Evolutionary conservation across 2,888 invertebrate species (phyloP).

Genomic region (Hetaerina titia): DNA sequence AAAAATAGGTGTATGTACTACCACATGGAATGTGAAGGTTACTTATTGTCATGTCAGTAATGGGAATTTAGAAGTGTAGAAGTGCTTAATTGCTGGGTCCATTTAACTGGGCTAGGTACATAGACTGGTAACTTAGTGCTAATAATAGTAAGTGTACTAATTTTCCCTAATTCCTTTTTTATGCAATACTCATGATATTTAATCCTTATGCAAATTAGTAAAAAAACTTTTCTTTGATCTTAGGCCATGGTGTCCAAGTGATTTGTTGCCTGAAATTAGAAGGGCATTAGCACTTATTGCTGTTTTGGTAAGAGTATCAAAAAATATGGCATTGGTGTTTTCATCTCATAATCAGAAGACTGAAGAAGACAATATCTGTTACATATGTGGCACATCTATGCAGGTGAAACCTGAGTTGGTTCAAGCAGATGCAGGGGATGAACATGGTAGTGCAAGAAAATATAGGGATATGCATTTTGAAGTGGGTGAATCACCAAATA

Average conservation of each 20-base stretch:
- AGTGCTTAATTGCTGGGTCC: no score
- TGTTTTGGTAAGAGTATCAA: conserved; percentile 25
- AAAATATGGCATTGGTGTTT: conserved; percentile 3
- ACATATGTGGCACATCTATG: neutral
- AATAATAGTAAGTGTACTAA: no score
- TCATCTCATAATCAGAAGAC: conserved; percentile 12
- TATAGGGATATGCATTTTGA: neutral
- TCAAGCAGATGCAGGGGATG: neutral
- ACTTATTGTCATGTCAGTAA: no score
- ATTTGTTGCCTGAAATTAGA: conserved; percentile 38
- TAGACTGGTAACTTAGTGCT: no score
- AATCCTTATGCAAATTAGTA: no score
- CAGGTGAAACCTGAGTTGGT: neutral
- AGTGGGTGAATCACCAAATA: neutral
- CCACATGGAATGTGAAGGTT: no score
- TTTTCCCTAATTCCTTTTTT: no score
- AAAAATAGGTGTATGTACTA: no score
- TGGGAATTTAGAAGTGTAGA: no score
- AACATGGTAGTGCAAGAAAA: no score
- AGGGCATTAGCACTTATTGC: conserved; percentile 8
- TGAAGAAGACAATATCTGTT: neutral
- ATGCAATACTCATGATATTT: no score
- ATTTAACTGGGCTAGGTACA: no score
- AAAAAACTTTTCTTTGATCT: neutral
- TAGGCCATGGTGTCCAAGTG: conserved; percentile 48